A percentile compares a stretch with the other conserved stretches of the same genome.
Evolutionary conservation across 2,113 vertebrate species (phyloP).

Genomic region (Trachemys scripta): DNA sequence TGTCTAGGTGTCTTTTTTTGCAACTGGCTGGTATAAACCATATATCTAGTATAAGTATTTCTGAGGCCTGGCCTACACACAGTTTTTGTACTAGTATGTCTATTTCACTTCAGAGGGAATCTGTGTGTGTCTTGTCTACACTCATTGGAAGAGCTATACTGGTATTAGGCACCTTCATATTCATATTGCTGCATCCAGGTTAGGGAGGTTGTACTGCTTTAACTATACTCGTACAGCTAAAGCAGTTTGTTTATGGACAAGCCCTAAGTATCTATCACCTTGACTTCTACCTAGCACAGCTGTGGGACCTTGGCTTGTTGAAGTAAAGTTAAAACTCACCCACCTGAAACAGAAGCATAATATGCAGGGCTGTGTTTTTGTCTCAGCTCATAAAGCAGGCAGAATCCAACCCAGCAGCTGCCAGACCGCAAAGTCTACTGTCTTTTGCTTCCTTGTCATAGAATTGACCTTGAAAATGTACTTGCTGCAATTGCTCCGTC

Average conservation of each 20-base stretch:
- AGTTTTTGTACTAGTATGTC: neutral
- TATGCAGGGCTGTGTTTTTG: neutral
- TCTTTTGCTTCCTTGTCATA: constrained; percentile 1
- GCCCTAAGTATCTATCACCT: constrained; percentile 35
- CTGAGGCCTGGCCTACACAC: neutral
- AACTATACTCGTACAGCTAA: constrained; percentile 44
- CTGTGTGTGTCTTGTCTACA: accelerated
- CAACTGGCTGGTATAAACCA: neutral
- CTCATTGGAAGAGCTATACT: constrained; percentile 10
- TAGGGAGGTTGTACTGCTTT: constrained; percentile 21
- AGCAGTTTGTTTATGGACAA: constrained; percentile 37
- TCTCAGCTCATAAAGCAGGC: constrained; percentile 3
- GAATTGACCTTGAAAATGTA: constrained; percentile 28
- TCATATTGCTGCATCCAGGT: constrained; percentile 38
- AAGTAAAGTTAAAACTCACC: neutral
- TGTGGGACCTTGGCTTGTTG: constrained; percentile 43
- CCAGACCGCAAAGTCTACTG: neutral
- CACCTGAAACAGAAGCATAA: constrained; percentile 35
- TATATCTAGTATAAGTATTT: neutral
- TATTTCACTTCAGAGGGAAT: neutral
- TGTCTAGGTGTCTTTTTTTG: neutral
- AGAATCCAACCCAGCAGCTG: neutral
- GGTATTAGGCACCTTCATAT: constrained; percentile 23
- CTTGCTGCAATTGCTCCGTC: constrained; percentile 13
- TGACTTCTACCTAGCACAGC: constrained; percentile 8